These are phyloP conservation scores for Picathartes gymnocephalus DNA, from an alignment of 2,113 vertebrate species.

Conservation along the genomic window DNA sequence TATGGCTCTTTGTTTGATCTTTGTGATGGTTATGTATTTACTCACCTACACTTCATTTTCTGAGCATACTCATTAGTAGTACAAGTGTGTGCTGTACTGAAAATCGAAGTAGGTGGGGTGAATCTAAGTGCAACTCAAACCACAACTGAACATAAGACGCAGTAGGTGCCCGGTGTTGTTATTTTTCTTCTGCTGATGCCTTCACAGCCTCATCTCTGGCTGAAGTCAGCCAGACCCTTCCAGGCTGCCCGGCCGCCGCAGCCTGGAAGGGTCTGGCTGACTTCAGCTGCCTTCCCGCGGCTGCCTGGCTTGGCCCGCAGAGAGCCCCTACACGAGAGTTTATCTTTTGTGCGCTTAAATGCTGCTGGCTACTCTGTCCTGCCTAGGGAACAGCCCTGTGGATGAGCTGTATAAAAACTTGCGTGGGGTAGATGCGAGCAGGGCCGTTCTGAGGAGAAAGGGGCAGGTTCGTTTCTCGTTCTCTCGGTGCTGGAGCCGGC, in stretches of 20 bases:
- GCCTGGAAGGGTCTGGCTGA: neutral
- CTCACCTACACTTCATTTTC: neutral
- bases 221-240: too few species aligned
- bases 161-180: too few species aligned
- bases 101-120: neutral
- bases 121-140: neutral
- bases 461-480: neutral
- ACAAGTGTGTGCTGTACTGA: neutral
- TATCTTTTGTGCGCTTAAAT: neutral
- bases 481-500: neutral
- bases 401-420: rapidly evolving
- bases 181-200: neutral
- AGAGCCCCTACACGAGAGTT: neutral
- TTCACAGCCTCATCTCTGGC: neutral
- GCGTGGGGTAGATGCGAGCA: neutral
- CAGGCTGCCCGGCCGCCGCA: rapidly evolving
- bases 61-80: neutral
- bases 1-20: neutral
- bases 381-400: neutral
- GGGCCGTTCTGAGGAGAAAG: neutral
- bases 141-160: neutral
- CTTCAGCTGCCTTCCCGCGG: rapidly evolving
- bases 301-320: neutral
- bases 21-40: rapidly evolving
- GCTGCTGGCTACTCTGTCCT: rapidly evolving